Conservation (phyloP, 2,113 vertebrate genomes). For the Eudyptes chrysolophus region DNA sequence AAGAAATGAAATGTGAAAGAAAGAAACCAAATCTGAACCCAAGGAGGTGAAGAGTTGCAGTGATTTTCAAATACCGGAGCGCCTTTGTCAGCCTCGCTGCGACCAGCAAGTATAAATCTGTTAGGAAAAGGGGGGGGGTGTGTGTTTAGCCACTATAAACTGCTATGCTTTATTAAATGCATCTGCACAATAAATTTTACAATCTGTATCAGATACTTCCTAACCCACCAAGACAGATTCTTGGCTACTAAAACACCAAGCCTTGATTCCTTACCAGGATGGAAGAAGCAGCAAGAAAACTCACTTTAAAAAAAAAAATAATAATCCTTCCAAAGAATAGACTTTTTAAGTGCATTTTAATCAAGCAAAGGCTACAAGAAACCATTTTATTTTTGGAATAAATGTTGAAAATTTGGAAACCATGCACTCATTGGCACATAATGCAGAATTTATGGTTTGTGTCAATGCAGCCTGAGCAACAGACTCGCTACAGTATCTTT, state of each 20-base stretch:
- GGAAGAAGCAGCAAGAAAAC: neutral
- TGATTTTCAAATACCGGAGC: neutral
- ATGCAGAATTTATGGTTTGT: neutral
- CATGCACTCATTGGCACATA: neutral
- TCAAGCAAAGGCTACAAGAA: neutral
- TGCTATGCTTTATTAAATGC: neutral
- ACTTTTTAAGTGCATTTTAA: neutral
- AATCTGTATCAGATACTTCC: neutral
- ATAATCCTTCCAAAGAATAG: neutral
- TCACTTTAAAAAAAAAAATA: neutral
- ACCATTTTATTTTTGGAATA: neutral
- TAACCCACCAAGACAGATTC: neutral
- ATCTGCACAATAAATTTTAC: neutral
- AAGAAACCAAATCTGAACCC: neutral
- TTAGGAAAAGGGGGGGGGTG: accelerated
- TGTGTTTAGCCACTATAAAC: neutral
- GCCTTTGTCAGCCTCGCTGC: neutral
- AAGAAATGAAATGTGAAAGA: neutral
- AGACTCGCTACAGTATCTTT: neutral
- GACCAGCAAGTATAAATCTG: neutral
- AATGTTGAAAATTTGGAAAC: neutral
- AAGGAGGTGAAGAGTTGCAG: neutral
- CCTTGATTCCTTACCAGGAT: neutral
- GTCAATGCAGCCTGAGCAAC: neutral
- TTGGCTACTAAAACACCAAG: neutral